Conservation (phyloP, 2,797 vertebrate species). For the Huso huso region DNA sequence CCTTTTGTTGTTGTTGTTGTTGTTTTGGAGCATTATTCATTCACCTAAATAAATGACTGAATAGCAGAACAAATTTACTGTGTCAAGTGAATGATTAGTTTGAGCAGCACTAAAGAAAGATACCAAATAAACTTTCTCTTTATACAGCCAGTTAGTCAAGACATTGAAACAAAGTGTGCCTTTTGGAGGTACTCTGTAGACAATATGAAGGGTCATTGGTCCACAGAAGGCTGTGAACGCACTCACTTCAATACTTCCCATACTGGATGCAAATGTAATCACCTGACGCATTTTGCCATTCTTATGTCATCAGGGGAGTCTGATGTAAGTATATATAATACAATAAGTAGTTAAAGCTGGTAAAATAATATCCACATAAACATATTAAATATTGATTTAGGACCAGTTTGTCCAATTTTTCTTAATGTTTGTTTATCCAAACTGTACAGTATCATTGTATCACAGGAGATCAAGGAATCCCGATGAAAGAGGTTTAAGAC, state of each 20-base stretch:
- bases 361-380: slow-evolving; percentile 23
- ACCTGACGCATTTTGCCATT: slow-evolving; percentile 95
- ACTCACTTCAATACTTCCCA: slow-evolving; percentile 65
- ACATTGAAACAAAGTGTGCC: slow-evolving; percentile 69
- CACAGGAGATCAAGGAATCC: too few relatives aligned
- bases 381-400: neutral
- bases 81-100: too few relatives aligned
- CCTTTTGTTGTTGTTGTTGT: too few relatives aligned
- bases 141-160: slow-evolving; percentile 65
- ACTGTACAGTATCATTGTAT: too few relatives aligned
- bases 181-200: slow-evolving; percentile 84
- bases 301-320: slow-evolving; percentile 87
- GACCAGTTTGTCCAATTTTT: too few relatives aligned
- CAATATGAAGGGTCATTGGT: slow-evolving; percentile 82
- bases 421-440: too few relatives aligned
- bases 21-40: too few relatives aligned
- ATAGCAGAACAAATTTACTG: too few relatives aligned
- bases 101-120: too few relatives aligned
- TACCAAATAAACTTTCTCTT: slow-evolving; percentile 22
- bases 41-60: too few relatives aligned
- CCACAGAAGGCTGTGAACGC: slow-evolving; percentile 77
- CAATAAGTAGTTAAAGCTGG: neutral
- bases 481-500: too few relatives aligned
- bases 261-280: slow-evolving; percentile 83
- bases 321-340: slow-evolving; percentile 65